Evolutionary conservation across 2,113 vertebrate species (phyloP).

Genomic region (Peromyscus polionotus): DNA sequence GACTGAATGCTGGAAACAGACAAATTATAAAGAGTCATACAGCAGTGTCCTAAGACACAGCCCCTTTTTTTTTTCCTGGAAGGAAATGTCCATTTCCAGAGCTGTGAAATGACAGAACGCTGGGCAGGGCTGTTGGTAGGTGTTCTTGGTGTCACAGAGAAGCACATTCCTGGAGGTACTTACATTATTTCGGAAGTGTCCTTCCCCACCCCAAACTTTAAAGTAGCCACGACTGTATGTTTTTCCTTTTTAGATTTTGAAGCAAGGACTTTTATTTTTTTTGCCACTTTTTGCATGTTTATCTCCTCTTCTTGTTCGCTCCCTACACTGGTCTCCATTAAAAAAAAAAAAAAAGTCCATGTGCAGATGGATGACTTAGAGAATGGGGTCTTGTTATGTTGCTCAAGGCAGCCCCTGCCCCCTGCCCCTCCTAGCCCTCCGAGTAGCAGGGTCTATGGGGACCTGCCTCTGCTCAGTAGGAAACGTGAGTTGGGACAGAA

Average conservation of each 20-base stretch:
- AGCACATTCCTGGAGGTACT: neutral
- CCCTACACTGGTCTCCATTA: neutral
- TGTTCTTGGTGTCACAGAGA: neutral
- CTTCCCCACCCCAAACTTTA: neutral
- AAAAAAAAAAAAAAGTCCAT: neutral
- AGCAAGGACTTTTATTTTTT: slow-evolving; percentile 1
- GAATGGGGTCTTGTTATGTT: neutral
- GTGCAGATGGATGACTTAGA: neutral
- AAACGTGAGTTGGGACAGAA: neutral
- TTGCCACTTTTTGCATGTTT: neutral
- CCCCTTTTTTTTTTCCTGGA: neutral
- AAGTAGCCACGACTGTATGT: neutral
- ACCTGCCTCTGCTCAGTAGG: neutral
- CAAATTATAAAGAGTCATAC: neutral
- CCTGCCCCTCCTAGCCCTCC: neutral
- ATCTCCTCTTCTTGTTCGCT: neutral
- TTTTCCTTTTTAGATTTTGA: neutral
- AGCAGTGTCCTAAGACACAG: neutral
- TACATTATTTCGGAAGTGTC: neutral
- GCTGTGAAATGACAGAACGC: neutral
- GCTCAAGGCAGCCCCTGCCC: neutral
- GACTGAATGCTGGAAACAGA: neutral
- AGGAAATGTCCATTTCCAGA: neutral
- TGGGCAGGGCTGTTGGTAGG: neutral
- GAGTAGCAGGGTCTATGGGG: neutral